phyloP scores from a whole-genome alignment of 2,113 vertebrate species.

The Crotalus horridus region DNA sequence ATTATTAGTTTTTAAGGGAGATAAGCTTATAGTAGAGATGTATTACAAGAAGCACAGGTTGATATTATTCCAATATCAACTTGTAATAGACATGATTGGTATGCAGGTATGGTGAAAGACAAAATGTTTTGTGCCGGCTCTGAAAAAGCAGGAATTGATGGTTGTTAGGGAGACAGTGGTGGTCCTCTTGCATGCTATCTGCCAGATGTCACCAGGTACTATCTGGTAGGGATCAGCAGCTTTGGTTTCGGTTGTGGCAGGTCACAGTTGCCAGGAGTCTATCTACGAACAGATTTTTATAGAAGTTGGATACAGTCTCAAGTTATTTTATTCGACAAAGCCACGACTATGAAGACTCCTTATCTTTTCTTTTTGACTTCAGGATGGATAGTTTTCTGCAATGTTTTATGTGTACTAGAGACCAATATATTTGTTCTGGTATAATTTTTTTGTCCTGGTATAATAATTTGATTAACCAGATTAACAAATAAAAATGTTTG shows the following conservation, averaged over 20 bases:
- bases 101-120: constrained; percentile 30
- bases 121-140: constrained; percentile 68
- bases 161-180: constrained; percentile 75
- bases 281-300: constrained; percentile 49
- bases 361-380: neutral
- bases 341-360: rapidly evolving
- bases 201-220: constrained; percentile 30
- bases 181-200: constrained; percentile 69
- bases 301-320: constrained; percentile 47
- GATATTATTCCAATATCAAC: constrained; percentile 57
- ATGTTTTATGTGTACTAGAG: neutral
- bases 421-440: neutral
- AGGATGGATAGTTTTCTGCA: rapidly evolving
- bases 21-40: neutral
- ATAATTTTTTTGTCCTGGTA: neutral
- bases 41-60: constrained; percentile 58
- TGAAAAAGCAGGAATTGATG: constrained; percentile 53
- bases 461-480: neutral
- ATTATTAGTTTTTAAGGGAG: neutral
- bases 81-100: constrained; percentile 50
- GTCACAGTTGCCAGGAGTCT: constrained; percentile 65
- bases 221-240: constrained; percentile 68
- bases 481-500: neutral
- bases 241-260: constrained; percentile 67
- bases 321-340: rapidly evolving